These are phyloP conservation scores for Phocoena sinus DNA, from an alignment of 2,113 vertebrate species.

Conservation along the genomic window DNA sequence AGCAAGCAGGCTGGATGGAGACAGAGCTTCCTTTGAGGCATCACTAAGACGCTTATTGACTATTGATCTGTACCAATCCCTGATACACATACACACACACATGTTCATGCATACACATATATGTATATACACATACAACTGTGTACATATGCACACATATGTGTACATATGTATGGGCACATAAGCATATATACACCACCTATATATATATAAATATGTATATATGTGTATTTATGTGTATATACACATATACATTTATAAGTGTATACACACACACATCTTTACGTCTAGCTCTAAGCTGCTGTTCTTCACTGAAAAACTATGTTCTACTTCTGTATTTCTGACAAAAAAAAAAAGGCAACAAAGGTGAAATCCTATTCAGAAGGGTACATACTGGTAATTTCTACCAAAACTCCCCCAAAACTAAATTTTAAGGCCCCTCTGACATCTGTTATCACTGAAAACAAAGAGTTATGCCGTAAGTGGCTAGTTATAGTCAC, in stretches of 20 bases:
- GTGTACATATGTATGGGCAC: not conserved
- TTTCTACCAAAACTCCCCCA: not conserved
- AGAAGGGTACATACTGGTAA: not conserved
- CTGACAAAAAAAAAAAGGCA: not conserved
- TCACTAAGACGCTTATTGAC: not conserved
- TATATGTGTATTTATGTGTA: not conserved
- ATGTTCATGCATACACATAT: fast-evolving
- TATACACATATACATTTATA: not conserved
- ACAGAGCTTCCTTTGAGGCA: not conserved
- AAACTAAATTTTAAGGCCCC: not conserved
- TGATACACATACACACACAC: not conserved
- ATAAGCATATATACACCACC: not conserved
- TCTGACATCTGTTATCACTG: not conserved
- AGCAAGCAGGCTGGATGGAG: not conserved
- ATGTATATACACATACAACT: too few species aligned
- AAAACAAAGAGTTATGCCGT: not conserved
- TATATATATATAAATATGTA: too few species aligned
- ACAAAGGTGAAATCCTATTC: not conserved
- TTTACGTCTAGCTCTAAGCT: not conserved
- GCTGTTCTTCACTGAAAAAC: not conserved
- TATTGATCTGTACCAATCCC: not conserved
- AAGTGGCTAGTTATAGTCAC: not conserved
- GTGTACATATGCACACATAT: not conserved
- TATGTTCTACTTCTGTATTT: not conserved
- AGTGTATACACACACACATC: not conserved